Base-by-base conservation (phyloP, 2,113 vertebrate species). In the Thalassarche chlororhynchos region DNA sequence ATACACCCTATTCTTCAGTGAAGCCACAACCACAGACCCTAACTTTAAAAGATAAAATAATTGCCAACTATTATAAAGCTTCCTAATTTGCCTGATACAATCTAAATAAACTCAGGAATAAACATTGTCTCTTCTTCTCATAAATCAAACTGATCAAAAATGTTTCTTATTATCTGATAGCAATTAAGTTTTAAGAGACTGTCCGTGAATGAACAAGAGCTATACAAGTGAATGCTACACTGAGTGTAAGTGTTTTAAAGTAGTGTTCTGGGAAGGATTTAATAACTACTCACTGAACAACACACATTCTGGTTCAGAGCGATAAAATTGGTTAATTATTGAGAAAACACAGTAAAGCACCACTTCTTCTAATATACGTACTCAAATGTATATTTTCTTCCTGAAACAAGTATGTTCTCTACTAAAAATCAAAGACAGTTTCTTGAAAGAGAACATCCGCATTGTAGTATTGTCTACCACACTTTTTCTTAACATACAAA, bases 1-100 rank as follows among this genome's bases (percentile, higher is more conserved):
- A 68, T 14, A 46, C 0, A 3, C 2, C 4, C 7, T 21, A 3
- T n/a, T 78, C 9, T 52, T 76, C 5, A 24, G 19, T 44, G 15
- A 82, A 72, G 26, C 11, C 57, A 64, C n/a, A 69, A 75, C 4
- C 14, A 75, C 1, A 3, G 42, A 55, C 8, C 1, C 19, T 47
- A 71, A 52, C 28, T n/a, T 66, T 6, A 47, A 87, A 80, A 76
- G 28, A 13, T 44, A 74, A 61, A 94, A 54, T 40, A 62, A 76
- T 5, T 55, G 18, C 8, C 65, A 5, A 24, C 26, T 51, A 21
- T 23, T 71, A 49, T 46, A 79, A 76, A 78, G 10, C 13, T 70
- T 75, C 16, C 23, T 52, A 47, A 68, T 32, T 72, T 75, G 8
- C 26, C 17, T 40, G 44, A 81, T 47, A 62, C 4, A 69, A 71